phyloP scores from a whole-genome alignment of 2,113 vertebrate species.

The Sisor rabdophorus region DNA sequence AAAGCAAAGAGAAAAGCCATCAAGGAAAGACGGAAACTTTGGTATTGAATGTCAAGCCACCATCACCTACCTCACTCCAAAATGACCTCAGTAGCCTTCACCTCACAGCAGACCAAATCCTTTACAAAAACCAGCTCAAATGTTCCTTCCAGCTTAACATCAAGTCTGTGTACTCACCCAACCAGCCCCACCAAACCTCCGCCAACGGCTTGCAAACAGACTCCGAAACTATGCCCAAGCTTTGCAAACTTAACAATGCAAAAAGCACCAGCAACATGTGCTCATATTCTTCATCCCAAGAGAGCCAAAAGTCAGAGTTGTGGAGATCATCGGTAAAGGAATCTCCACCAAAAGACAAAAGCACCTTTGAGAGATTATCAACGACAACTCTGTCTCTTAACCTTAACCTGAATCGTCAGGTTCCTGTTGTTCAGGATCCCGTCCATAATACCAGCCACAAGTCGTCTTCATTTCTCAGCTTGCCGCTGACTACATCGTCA shows the following conservation, averaged over 20 bases:
- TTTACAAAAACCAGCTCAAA: conserved; percentile 92
- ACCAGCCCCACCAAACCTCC: conserved; percentile 51
- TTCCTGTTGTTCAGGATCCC: conserved; percentile 31
- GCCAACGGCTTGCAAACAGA: conserved; percentile 57
- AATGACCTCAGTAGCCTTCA: conserved; percentile 87
- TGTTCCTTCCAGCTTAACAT: conserved; percentile 97
- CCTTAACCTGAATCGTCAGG: conserved; percentile 65
- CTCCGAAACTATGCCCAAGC: conserved; percentile 82
- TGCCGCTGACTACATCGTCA: conserved; percentile 59
- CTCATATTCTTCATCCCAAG: conserved; percentile 70
- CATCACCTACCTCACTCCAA: conserved; percentile 79
- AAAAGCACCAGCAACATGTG: conserved; percentile 67
- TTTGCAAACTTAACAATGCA: conserved; percentile 89
- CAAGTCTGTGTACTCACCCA: conserved; percentile 84
- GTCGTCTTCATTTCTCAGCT: conserved; percentile 70
- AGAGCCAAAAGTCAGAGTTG: conserved; percentile 70
- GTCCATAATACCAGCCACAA: conserved; percentile 66
- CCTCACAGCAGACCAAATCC: conserved; percentile 87
- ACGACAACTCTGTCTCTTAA: conserved; percentile 68
- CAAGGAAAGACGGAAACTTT: conserved; percentile 31
- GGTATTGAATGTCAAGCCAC: conserved; percentile 65
- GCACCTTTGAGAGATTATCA: conserved; percentile 55
- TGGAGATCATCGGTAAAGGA: conserved; percentile 54
- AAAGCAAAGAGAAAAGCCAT: conserved; percentile 10
- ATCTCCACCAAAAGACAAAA: conserved; percentile 67